phyloP scores from a whole-genome alignment of 2,797 vertebrate species.

The Bradypus variegatus region DNA sequence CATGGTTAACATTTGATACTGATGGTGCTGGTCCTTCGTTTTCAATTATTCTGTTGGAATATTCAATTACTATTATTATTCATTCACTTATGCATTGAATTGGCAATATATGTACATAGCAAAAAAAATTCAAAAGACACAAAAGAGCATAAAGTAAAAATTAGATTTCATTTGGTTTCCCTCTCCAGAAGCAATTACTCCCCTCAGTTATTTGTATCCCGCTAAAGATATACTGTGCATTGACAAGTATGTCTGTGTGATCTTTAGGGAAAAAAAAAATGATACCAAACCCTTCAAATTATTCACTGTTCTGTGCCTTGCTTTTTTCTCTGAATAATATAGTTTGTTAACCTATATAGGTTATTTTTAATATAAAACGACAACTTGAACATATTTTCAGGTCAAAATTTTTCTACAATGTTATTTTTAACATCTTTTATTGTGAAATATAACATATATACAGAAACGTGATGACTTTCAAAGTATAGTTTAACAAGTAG shows the following conservation, averaged over 20 bases:
- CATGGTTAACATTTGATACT: background rate
- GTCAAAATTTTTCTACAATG: background rate
- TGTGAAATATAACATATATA: no score
- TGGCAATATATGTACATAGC: background rate
- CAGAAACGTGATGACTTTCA: no score
- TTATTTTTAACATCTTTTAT: background rate
- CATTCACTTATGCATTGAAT: background rate
- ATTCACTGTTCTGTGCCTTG: background rate
- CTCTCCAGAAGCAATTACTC: background rate
- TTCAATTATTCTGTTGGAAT: background rate
- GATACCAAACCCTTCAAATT: background rate
- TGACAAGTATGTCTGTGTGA: background rate
- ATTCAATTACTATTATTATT: background rate
- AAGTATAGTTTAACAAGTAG: no score
- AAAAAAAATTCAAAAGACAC: conserved; percentile 6
- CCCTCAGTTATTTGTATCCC: background rate
- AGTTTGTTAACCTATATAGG: background rate
- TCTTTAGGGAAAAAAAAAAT: background rate
- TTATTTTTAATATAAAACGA: background rate
- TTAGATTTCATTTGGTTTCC: background rate
- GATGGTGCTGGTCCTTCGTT: background rate
- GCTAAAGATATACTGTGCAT: background rate
- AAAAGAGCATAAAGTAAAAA: background rate
- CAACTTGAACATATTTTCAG: background rate
- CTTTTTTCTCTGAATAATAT: background rate